Base-by-base conservation (phyloP, 2,113 vertebrate species). In the Tor tambroides region DNA sequence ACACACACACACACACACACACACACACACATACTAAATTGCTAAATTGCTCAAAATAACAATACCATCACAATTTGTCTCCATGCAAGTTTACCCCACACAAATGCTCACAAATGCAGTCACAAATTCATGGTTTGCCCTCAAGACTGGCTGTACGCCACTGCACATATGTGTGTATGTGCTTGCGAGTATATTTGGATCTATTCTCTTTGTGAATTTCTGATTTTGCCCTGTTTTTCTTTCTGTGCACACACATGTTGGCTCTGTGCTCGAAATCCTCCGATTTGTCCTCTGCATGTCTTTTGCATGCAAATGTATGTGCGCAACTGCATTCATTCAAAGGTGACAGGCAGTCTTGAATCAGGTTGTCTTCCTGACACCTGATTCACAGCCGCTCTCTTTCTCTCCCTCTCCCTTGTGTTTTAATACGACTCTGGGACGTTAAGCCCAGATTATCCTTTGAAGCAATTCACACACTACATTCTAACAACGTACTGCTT, bases 361-460 rank as follows among this genome's bases (percentile, higher is more conserved):
- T 65, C 12, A 46, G 26, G 28, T 54, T 71, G 61, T 82, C 80
- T 67, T 19, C 43, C 41, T 82, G 41, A 67, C 41, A 82, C 38
- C 80, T 41, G 38, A 82, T 23, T 49, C 38, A 82, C 61, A 82
- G 26, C 61, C 23, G 14, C 54, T 80, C 78, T 72, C 69, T 75
- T 38, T 41, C 35, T 23, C 8, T 51, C 80, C 2, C 41, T 86
- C 85, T 86, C 76, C 5, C 69, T 63, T 59, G n/a, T 83, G 26
- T 82, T 72, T 83, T 72, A 81, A 80, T 75, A 83, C 15, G 38
- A 82, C 49, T 87, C 59, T 6, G 17, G 59, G 69, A 63, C 56
- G 19, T 71, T 87, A 81, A 87, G 10, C 79, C 59, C 80, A 35
- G 79, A 75, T 82, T 75, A 74, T 63, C 41, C 85, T 61, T n/a